phyloP scores from a whole-genome alignment of 92 coral and sea anemone genomes.

The Epizoanthus fatuus region DNA sequence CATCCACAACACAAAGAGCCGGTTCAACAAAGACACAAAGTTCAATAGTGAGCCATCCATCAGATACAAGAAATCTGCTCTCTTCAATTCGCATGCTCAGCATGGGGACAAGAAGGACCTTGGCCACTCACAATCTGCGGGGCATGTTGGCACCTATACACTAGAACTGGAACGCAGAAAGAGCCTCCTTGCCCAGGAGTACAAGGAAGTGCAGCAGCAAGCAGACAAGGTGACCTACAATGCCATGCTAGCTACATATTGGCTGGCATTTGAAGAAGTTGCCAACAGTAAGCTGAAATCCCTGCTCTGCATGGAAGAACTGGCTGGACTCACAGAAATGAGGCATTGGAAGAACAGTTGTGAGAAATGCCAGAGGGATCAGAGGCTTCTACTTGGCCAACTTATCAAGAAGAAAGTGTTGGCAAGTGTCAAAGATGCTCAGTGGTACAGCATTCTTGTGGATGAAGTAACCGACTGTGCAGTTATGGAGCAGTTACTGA shows the following conservation, averaged over 20 bases:
- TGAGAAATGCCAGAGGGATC: slow-evolving; percentile 34
- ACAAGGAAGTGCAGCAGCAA: slow-evolving; percentile 23
- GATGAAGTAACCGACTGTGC: slow-evolving; percentile 61
- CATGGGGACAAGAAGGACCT: slow-evolving; percentile 25
- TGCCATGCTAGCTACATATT: slow-evolving; percentile 56
- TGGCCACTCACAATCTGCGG: slow-evolving; percentile 49
- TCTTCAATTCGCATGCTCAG: slow-evolving; percentile 16
- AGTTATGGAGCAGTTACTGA: slow-evolving; percentile 53
- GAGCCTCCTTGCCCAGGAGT: slow-evolving; percentile 38
- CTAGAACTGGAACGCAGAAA: slow-evolving; percentile 49
- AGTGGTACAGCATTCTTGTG: slow-evolving; percentile 58
- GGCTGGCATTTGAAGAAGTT: slow-evolving; percentile 61
- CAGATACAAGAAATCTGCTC: slow-evolving; percentile 49
- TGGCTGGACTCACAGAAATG: slow-evolving; percentile 48
- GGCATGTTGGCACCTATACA: slow-evolving; percentile 31
- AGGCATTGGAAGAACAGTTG: slow-evolving; percentile 48
- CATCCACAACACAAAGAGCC: slow-evolving; percentile 44
- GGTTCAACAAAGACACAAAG: slow-evolving; percentile 49
- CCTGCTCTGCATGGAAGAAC: slow-evolving; percentile 49
- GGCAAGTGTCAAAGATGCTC: slow-evolving; percentile 48
- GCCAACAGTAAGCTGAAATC: slow-evolving; percentile 55
- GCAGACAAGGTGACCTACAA: slow-evolving; percentile 64
- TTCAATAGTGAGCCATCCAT: slow-evolving; percentile 53
- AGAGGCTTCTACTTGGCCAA: slow-evolving; percentile 55
- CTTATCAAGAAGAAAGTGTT: slow-evolving; percentile 45